Evolutionary conservation across 2,797 vertebrate species (phyloP), one percentile per base, ranked within the genome.

Genomic region (Onychomys arenicola): DNA sequence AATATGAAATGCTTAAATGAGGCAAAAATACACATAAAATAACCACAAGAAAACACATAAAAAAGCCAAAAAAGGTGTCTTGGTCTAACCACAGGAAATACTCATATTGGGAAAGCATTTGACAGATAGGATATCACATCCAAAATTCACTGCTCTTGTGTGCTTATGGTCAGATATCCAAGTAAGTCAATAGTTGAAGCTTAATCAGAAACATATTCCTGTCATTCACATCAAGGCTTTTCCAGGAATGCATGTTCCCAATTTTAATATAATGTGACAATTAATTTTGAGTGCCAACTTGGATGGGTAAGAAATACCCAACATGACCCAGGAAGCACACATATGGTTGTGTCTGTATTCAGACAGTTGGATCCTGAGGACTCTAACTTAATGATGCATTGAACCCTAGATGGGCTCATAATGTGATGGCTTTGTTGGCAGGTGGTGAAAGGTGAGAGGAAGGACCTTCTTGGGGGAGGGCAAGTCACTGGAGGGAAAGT

Each of bases 201-300:
- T 57, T 40, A 95, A 73, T 13, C n/a, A 85, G 88, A 95, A 86
- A 86, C 2, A 59, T 9, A 8, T 25, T 32, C 6, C 29, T 52
- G 8, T 71, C 29, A 94, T 93, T 52, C 55, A 94, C 25, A 82
- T 14, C 52, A 49, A 90, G 11, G 8, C 13, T 92, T 95, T 76
- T 75, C 43, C 46, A 73, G 17, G 61, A 89, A 34, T 63, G 76
- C 14, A 71, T 67, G 5, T 32, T 81, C 34, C 19, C 77, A 73
- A 85, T 65, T 27, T 57, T 93, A 94, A 67, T 46, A 76, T 67
- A 13, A 43, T 29, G 65, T 80, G 17, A 59, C 13, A 32, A 25
- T 43, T 73, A 6, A 55, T 13, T 75, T 40, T 61, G 23, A 57
- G n/a, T 75, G n/a, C 75, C 86, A 43, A 9, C 1, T 55, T 27